Evolutionary conservation across 2,113 vertebrate species (phyloP).

Genomic region (Hemichromis elongatus): DNA sequence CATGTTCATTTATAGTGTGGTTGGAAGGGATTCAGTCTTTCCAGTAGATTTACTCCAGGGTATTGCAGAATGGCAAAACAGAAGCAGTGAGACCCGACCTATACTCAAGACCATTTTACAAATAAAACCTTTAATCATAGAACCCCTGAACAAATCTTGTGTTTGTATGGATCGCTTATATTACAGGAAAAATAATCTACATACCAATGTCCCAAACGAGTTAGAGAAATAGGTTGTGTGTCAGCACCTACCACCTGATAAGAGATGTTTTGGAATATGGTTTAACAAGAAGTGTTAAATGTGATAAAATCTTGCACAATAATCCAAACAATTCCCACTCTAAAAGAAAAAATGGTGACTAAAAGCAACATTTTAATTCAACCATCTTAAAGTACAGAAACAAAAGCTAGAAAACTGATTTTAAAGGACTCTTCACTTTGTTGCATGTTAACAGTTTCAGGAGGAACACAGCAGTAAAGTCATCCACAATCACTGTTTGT

Average conservation of each 20-base stretch:
- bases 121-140: background rate
- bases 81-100: background rate
- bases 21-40: background rate
- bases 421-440: background rate
- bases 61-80: background rate
- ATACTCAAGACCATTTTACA: background rate
- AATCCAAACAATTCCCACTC: background rate
- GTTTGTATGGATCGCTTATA: background rate
- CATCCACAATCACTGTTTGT: background rate
- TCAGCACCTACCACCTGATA: background rate
- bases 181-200: background rate
- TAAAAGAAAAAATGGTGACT: background rate
- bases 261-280: background rate
- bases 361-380: background rate
- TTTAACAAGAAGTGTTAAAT: background rate
- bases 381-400: background rate
- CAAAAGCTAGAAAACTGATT: background rate
- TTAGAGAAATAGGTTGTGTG: background rate
- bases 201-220: background rate
- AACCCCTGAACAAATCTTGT: background rate
- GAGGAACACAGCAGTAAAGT: background rate
- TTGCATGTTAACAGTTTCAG: background rate
- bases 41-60: background rate
- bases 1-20: background rate
- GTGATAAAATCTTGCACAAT: background rate